Evolutionary conservation across 1,140 invertebrate species (phyloP).

Genomic region (Melipona quadrifasciata): DNA sequence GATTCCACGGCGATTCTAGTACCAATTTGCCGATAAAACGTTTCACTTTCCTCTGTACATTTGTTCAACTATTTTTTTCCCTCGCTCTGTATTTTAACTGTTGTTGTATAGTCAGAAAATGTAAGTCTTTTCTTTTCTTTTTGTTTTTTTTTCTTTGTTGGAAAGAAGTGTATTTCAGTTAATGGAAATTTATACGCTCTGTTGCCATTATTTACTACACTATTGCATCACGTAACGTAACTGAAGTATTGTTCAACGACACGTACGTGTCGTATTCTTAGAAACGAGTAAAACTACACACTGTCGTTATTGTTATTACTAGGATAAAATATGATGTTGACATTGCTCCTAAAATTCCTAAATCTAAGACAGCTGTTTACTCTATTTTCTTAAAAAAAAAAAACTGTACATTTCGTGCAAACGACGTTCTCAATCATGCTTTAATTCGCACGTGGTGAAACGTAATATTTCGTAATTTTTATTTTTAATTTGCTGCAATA

Average conservation of each 20-base stretch:
- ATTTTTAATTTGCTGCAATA: neutral
- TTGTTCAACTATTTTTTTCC: neutral
- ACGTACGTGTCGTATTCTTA: neutral
- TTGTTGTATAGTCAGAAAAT: neutral
- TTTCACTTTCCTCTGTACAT: neutral
- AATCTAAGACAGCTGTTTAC: neutral
- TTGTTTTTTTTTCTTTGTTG: neutral
- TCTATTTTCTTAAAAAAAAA: neutral
- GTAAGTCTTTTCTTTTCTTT: neutral
- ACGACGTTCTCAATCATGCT: neutral
- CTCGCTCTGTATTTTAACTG: neutral
- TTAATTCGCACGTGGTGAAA: neutral
- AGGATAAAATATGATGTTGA: neutral
- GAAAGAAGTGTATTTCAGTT: neutral
- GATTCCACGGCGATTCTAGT: conserved; percentile 25
- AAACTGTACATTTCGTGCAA: neutral
- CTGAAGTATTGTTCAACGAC: neutral
- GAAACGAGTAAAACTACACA: neutral
- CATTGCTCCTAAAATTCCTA: too few relatives aligned
- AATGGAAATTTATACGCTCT: conserved; percentile 1
- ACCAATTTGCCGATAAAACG: neutral
- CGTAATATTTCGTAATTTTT: neutral
- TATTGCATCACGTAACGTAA: neutral
- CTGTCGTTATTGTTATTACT: neutral
- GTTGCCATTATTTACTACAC: neutral